Conservation (phyloP, 2,888 invertebrate genomes). For the Xiphydria camelus region DNA sequence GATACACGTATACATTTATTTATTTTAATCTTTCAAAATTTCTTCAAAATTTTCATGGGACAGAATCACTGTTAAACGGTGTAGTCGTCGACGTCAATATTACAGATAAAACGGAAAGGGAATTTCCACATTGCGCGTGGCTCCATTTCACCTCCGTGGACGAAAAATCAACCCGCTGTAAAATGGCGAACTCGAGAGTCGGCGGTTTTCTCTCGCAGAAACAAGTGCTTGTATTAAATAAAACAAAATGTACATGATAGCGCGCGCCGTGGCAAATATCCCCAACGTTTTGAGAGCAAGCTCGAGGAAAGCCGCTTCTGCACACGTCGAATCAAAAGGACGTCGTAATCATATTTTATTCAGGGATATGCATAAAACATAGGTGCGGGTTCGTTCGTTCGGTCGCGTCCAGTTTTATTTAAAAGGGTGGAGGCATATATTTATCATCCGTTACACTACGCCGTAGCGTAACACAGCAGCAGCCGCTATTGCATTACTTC, state of each 20-base stretch:
- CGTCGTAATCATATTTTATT: conserved; percentile 47
- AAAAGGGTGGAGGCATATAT: conserved; percentile 29
- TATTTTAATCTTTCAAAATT: too few species aligned
- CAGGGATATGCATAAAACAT: conserved; percentile 47
- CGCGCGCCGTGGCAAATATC: conserved; percentile 10
- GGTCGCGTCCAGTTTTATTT: conserved; percentile 34
- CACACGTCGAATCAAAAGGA: conserved; percentile 43
- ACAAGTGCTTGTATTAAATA: too few species aligned
- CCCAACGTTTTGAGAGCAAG: conserved; percentile 2
- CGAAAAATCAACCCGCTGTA: conserved; percentile 5
- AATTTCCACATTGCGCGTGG: too few species aligned
- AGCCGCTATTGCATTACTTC: conserved; percentile 7
- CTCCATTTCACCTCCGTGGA: conserved; percentile 10
- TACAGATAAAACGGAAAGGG: too few species aligned
- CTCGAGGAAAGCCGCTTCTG: conserved; percentile 31
- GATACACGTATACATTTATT: too few species aligned
- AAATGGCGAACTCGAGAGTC: too few species aligned
- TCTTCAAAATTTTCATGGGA: too few species aligned
- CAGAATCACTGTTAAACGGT: too few species aligned
- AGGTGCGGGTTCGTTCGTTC: conserved; percentile 29
- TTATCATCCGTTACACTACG: conserved; percentile 21
- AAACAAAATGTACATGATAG: too few species aligned
- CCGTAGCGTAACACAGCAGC: conserved; percentile 12
- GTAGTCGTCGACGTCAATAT: too few species aligned
- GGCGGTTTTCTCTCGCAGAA: too few species aligned